phyloP scores from a whole-genome alignment of 2,888 invertebrate genomes.

The Pterostichus madidus region DNA sequence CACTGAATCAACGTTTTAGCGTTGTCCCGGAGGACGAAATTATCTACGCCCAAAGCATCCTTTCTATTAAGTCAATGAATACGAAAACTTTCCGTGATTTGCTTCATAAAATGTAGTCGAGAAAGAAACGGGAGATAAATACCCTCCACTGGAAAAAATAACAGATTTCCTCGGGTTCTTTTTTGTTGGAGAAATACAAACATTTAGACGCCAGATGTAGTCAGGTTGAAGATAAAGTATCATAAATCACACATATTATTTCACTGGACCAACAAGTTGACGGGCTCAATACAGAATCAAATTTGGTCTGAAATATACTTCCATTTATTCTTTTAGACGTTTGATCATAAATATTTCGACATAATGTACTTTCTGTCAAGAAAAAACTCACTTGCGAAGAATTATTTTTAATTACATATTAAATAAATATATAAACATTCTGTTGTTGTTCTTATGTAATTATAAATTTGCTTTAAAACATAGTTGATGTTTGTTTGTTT shows the following conservation, averaged over 20 bases:
- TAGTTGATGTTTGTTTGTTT: too few species aligned
- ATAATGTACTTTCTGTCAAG: not conserved
- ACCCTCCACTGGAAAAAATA: conserved; percentile 1
- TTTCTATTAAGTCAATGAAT: conserved; percentile 33
- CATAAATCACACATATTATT: conserved; percentile 42
- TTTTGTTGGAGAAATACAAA: conserved; percentile 33
- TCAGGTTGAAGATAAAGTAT: conserved; percentile 16
- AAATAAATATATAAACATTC: not conserved
- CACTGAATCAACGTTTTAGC: conserved; percentile 29
- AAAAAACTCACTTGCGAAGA: not conserved
- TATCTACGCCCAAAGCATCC: conserved; percentile 23
- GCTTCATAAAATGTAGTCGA: conserved; percentile 7
- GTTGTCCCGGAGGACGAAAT: conserved; percentile 2
- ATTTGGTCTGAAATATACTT: conserved; percentile 30
- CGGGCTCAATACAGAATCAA: conserved; percentile 35
- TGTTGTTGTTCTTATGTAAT: too few species aligned
- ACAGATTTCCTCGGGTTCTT: not conserved
- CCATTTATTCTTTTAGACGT: conserved; percentile 21
- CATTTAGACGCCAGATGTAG: conserved; percentile 16
- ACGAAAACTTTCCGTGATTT: conserved; percentile 29
- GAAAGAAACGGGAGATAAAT: conserved; percentile 21
- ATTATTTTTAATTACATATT: not conserved
- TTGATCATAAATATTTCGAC: not conserved
- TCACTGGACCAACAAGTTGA: conserved; percentile 39
- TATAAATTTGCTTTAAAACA: too few species aligned